Percentiles rank a stretch among this genome's conserved stretches.
These are phyloP conservation scores for Synodontis membranacea DNA, from an alignment of 2,113 vertebrate genomes.

Conservation along the genomic window DNA sequence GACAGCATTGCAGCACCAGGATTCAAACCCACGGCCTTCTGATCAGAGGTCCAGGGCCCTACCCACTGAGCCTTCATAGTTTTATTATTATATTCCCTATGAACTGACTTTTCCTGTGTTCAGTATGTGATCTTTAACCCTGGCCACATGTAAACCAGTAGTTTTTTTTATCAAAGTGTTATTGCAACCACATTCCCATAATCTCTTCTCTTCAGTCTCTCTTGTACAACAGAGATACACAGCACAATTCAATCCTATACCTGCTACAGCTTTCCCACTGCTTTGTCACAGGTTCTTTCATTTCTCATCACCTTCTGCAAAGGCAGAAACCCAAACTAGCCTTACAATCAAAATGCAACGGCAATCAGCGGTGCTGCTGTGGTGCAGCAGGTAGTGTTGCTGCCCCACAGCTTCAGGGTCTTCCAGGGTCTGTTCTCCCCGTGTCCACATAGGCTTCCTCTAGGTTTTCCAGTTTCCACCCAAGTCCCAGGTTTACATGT, in stretches of 20 bases:
- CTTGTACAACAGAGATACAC: not conserved
- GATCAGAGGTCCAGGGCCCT: not conserved
- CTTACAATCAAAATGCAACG: not conserved
- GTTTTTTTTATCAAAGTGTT: no score
- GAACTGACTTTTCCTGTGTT: not conserved
- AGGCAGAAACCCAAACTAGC: not conserved
- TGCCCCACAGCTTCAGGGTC: not conserved
- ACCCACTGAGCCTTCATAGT: not conserved
- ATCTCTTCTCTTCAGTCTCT: not conserved
- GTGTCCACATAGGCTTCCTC: not conserved
- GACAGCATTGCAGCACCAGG: not conserved
- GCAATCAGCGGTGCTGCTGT: not conserved
- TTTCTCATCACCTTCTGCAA: not conserved
- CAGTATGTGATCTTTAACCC: not conserved
- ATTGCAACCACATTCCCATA: not conserved
- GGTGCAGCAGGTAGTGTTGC: not conserved
- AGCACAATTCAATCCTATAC: not conserved
- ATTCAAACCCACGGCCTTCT: not conserved
- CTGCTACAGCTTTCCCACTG: not conserved
- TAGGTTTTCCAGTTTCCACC: not conserved
- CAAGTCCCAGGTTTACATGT: not conserved
- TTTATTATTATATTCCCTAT: not conserved
- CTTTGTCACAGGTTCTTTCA: not conserved
- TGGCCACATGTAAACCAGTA: not conserved
- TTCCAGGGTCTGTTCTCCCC: not conserved